Percentiles rank a stretch among this genome's conserved stretches.
Evolutionary conservation across 92 coral and sea anemone species (phyloP).

Genomic region (Anthopleura xanthogrammica): DNA sequence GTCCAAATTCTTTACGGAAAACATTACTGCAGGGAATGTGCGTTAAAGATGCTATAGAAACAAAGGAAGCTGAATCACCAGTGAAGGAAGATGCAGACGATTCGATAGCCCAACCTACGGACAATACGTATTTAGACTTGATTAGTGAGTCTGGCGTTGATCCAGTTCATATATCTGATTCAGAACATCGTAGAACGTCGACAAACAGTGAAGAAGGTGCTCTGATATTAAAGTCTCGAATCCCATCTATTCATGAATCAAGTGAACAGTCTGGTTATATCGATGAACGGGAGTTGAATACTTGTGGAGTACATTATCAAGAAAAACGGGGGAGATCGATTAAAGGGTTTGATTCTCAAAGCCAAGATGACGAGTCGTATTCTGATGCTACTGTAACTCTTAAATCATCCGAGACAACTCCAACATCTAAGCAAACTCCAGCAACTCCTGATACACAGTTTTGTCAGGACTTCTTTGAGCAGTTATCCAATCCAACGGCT

Average conservation of each 20-base stretch:
- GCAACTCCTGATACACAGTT: conserved; percentile 34
- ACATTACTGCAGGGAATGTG: conserved; percentile 8
- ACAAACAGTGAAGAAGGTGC: conserved; percentile 17
- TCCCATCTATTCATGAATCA: background rate
- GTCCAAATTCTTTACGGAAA: conserved; percentile 10
- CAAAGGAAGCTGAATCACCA: background rate
- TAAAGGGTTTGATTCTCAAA: background rate
- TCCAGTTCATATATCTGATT: conserved; percentile 80
- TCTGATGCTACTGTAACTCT: conserved; percentile 11
- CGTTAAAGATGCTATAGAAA: conserved; percentile 6
- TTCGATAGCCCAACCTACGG: background rate
- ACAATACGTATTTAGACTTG: conserved; percentile 68
- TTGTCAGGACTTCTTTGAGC: conserved; percentile 55
- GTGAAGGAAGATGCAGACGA: background rate
- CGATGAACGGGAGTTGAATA: conserved; percentile 21
- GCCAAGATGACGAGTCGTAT: background rate
- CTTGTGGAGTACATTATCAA: background rate
- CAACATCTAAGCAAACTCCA: background rate
- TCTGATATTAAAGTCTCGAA: background rate
- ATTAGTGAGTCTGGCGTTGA: conserved; percentile 52
- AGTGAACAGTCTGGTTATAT: conserved; percentile 14
- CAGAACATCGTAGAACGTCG: conserved; percentile 41
- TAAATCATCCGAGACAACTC: background rate
- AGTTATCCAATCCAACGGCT: conserved; percentile 52
- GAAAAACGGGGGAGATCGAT: background rate